Evolutionary conservation across 1,140 invertebrate species (phyloP).

Genomic region (Micrasema longulum): DNA sequence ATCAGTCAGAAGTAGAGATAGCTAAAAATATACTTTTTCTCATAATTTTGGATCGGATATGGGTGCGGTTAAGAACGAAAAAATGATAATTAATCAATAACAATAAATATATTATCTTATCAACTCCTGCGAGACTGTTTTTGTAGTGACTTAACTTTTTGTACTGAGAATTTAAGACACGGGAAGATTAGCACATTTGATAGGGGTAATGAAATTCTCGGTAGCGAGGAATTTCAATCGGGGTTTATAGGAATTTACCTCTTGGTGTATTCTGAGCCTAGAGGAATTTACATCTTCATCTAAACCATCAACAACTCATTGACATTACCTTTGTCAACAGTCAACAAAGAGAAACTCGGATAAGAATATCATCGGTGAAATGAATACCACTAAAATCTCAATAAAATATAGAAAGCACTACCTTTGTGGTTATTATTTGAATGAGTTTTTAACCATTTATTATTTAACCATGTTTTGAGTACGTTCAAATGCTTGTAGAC

Average conservation of each 20-base stretch:
- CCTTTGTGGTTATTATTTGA: too few species aligned
- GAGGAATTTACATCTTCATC: not conserved
- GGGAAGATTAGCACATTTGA: conserved; percentile 9
- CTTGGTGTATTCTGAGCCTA: not conserved
- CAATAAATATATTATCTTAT: not conserved
- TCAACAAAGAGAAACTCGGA: too few species aligned
- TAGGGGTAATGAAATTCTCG: conserved; percentile 16
- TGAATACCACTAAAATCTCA: too few species aligned
- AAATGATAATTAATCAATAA: not conserved
- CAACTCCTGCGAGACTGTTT: not conserved
- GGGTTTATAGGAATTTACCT: conserved; percentile 20
- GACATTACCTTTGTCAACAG: too few species aligned
- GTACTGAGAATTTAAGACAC: not conserved
- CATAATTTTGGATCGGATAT: not conserved
- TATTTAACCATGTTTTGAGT: too few species aligned
- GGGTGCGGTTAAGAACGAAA: not conserved
- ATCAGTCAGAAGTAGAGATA: too few species aligned
- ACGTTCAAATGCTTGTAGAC: too few species aligned
- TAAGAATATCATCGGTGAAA: too few species aligned
- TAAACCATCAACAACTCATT: not conserved
- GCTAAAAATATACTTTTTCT: not conserved
- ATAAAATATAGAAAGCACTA: too few species aligned
- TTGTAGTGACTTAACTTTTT: too few species aligned
- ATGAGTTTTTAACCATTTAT: too few species aligned
- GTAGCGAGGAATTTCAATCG: conserved; percentile 24